phyloP scores from a whole-genome alignment of 53 echinoderm and acorn worm genomes.

The Temnopleurus reevesii region DNA sequence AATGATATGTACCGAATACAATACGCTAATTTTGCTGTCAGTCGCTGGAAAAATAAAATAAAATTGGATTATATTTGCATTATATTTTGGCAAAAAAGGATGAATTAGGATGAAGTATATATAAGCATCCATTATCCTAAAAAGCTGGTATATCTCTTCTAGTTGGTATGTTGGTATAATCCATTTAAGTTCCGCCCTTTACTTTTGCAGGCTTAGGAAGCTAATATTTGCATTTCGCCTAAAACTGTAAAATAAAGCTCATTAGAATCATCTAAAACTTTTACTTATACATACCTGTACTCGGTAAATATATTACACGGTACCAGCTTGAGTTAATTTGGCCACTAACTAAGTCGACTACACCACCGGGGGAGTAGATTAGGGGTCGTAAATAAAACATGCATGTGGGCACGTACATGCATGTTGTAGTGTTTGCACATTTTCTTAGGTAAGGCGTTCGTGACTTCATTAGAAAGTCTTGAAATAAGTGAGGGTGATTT shows the following conservation, averaged over 20 bases:
- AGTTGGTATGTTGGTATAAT: too few species aligned
- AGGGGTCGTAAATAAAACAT: not conserved
- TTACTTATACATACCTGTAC: not conserved
- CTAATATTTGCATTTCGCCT: not conserved
- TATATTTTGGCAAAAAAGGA: too few species aligned
- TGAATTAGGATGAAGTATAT: too few species aligned
- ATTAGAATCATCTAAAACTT: not conserved
- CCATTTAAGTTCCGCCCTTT: too few species aligned
- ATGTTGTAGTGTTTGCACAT: not conserved
- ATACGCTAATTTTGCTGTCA: too few species aligned
- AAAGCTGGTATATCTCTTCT: too few species aligned
- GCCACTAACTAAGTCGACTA: conserved; percentile 20
- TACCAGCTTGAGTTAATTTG: not conserved
- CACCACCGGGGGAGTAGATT: not conserved
- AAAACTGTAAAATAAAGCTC: not conserved
- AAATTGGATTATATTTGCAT: too few species aligned
- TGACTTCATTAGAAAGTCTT: not conserved
- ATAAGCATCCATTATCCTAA: too few species aligned
- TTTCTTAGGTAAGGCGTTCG: not conserved
- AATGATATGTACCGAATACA: too few species aligned
- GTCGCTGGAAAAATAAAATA: too few species aligned
- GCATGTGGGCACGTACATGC: not conserved
- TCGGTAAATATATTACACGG: not conserved
- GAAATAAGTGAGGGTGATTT: too few species aligned
- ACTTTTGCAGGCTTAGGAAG: too few species aligned